Percentiles rank a stretch among this genome's conserved stretches.
Conservation (phyloP, 2,888 invertebrate species). For the Harpalus rubripes region DNA sequence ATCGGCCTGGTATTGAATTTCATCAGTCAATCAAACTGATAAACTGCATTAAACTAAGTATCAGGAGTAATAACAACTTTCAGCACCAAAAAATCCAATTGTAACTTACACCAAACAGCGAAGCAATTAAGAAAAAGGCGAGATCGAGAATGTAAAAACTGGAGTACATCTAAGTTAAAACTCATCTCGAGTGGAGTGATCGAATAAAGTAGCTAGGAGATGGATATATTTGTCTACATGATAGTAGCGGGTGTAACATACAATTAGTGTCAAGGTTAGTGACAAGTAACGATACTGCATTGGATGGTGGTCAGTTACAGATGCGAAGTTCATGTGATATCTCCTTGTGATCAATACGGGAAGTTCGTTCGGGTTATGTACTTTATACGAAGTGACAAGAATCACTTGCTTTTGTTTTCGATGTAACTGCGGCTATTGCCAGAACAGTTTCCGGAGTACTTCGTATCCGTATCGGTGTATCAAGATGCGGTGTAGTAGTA, state of each 20-base stretch:
- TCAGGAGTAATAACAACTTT: conserved; percentile 36
- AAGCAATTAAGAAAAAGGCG: conserved; percentile 35
- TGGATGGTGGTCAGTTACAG: conserved; percentile 22
- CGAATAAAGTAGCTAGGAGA: conserved; percentile 3
- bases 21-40: conserved; percentile 31
- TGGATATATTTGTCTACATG: conserved; percentile 23
- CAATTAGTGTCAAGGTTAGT: conserved; percentile 44
- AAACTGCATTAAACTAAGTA: conserved; percentile 26
- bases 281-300: conserved; percentile 13
- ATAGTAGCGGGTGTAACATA: conserved; percentile 15
- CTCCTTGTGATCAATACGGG: conserved; percentile 30
- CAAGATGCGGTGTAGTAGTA: conserved; percentile 25
- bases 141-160: conserved; percentile 28
- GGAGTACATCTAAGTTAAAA: conserved; percentile 42
- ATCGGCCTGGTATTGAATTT: neutral
- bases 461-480: conserved; percentile 10
- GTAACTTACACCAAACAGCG: conserved; percentile 49
- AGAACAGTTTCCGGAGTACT: neutral
- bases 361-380: conserved; percentile 10
- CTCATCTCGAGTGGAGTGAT: conserved; percentile 29
- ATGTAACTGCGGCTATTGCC: conserved; percentile 35
- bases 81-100: conserved; percentile 35
- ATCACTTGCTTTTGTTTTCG: conserved; percentile 47
- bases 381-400: conserved; percentile 49
- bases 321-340: conserved; percentile 36